A percentile compares a stretch with the other conserved stretches of the same genome.
Evolutionary conservation across 2,797 vertebrate genomes (phyloP).

Genomic region (Streptopelia turtur): DNA sequence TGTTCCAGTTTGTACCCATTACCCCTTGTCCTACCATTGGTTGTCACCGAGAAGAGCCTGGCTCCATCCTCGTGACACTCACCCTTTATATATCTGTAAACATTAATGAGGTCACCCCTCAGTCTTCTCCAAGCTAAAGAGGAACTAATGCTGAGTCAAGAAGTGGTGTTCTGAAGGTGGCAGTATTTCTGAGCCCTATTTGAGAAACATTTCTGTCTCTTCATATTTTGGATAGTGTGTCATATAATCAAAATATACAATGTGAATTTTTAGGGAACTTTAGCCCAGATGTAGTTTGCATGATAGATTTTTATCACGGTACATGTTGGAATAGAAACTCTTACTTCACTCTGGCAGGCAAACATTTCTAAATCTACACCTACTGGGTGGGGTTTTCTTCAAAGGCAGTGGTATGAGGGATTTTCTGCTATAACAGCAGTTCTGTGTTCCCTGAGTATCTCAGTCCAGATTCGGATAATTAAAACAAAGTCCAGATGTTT

Average conservation of each 20-base stretch:
- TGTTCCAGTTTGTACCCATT: no score
- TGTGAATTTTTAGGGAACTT: neutral
- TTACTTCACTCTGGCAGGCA: neutral
- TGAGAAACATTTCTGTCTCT: neutral
- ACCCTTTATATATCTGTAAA: no score
- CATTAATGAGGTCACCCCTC: no score
- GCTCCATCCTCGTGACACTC: no score
- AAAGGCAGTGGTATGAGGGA: neutral
- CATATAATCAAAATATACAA: neutral
- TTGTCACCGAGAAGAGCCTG: no score
- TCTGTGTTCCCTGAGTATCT: neutral
- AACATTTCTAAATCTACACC: neutral
- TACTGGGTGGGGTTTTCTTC: neutral
- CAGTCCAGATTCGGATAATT: neutral
- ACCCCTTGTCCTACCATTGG: no score
- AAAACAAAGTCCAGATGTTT: neutral
- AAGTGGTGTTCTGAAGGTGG: neutral
- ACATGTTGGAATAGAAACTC: neutral
- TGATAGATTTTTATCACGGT: neutral
- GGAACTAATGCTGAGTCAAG: neutral
- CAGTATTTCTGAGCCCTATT: neutral
- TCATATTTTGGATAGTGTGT: neutral
- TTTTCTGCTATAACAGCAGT: neutral
- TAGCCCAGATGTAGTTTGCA: neutral
- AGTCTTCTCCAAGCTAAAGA: no score